phyloP scores from a whole-genome alignment of 2,113 vertebrate species.

The Cnemophilus loriae region DNA sequence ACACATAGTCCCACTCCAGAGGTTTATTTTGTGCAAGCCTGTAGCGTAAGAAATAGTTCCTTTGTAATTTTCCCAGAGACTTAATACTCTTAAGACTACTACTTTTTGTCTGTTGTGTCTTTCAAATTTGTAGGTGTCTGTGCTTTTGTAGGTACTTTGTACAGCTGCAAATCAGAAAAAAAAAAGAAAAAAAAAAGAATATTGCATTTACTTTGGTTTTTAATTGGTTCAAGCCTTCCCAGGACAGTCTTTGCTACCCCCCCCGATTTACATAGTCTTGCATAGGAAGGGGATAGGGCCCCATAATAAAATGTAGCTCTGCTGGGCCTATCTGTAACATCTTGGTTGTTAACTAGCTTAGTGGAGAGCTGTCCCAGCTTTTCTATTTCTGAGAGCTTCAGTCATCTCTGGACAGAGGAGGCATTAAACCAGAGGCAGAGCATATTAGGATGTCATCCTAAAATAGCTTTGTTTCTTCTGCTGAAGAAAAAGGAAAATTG shows the following conservation, averaged over 20 bases:
- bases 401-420: neutral
- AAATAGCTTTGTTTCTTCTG: neutral
- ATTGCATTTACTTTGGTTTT: neutral
- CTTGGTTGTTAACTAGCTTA: neutral
- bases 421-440: neutral
- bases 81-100: neutral
- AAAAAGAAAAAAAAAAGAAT: neutral
- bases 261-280: neutral
- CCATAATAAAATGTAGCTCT: neutral
- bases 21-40: neutral
- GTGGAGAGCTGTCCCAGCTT: neutral
- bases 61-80: neutral
- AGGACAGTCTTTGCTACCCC: neutral
- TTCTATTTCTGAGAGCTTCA: neutral
- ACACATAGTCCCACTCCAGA: neutral
- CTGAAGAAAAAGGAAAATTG: neutral
- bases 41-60: neutral
- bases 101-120: neutral
- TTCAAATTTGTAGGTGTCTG: neutral
- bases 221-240: neutral
- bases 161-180: neutral
- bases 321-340: neutral
- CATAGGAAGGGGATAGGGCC: neutral
- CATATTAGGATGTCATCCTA: neutral
- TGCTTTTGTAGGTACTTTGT: neutral